Percentiles rank a stretch among this genome's conserved stretches.
phyloP scores from a whole-genome alignment of 1,140 invertebrate species.

The Ceratina japonica region DNA sequence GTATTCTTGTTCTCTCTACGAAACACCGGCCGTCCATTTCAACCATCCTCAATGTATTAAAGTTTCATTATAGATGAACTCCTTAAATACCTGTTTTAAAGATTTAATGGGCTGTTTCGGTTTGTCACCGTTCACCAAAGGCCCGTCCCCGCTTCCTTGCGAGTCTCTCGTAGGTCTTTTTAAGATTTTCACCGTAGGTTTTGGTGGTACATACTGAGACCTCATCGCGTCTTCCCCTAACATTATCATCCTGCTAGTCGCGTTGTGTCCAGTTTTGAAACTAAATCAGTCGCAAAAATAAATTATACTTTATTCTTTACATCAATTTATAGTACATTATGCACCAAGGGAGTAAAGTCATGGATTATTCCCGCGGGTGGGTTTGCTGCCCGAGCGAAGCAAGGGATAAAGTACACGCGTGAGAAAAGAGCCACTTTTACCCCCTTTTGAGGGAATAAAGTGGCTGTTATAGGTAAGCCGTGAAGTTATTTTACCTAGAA shows the following conservation, averaged over 20 bases:
- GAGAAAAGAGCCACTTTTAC: no score
- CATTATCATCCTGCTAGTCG: slow-evolving; percentile 74
- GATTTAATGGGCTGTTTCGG: slow-evolving; percentile 89
- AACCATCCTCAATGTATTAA: no score
- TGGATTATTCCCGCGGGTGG: no score
- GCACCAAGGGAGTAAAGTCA: no score
- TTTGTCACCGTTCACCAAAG: slow-evolving; percentile 83
- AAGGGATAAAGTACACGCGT: no score
- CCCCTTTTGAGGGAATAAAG: no score
- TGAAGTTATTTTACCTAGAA: slow-evolving; percentile 65
- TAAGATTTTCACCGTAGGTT: slow-evolving; percentile 90
- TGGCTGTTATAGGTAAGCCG: no score
- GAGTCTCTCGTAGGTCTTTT: slow-evolving; percentile 84
- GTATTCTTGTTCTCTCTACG: slow-evolving; percentile 90
- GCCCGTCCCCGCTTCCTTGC: slow-evolving; percentile 73
- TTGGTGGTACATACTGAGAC: slow-evolving; percentile 83
- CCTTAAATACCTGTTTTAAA: slow-evolving; percentile 83
- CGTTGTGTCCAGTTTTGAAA: slow-evolving; percentile 63
- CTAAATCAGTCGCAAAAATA: slow-evolving; percentile 41
- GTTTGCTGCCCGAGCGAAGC: no score
- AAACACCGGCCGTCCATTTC: background rate
- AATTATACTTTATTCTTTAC: no score
- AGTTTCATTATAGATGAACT: background rate
- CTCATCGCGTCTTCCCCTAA: slow-evolving; percentile 75
- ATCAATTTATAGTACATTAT: no score